Evolutionary conservation across 2,113 vertebrate species (phyloP), one percentile per base, ranked within the genome.

Genomic region (Solea solea): DNA sequence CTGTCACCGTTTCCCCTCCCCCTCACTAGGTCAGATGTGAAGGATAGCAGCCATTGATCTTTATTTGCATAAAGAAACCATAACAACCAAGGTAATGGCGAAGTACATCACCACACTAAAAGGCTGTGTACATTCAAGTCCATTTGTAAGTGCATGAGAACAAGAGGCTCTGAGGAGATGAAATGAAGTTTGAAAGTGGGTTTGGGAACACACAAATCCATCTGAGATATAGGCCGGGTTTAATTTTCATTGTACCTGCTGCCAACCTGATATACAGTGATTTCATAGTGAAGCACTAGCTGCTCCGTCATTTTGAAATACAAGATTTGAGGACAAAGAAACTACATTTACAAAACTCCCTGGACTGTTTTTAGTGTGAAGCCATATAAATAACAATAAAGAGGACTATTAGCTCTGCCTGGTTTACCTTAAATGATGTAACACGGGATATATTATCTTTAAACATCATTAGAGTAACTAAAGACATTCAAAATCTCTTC

Each of bases 201-300:
- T 78, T 84, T 74, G 62, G 51, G 66, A 81, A 86, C 67, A 85
- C 88, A 85, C 69, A 53, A 62, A 61, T 57, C 64, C 76, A 56
- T 71, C 57, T 44, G 72, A 68, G 80, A 72, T 53, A 25, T 69
- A 45, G 44, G 34, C 25, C 9, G 21, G 8, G 25, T 2, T 25
- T 16, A 25, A 74, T 72, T 66, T 74, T 8, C 44, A 27, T 34
- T 42, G 45, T 4, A 34, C 60, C 67, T 51, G 60, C 55, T 64
- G 56, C 61, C 46, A 65, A 60, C 45, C 59, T 41, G 28, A 9
- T 50, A 16, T 13, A 41, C 12, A 58, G 15, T 1, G 25, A 70
- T 8, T 65, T 49, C 13, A 40, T 60, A 69, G 3, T 13, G 59
- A 41, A 64, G 27, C 15, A 49, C 34, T 51, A 44, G 64, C 27